Percentiles rank a stretch among this genome's conserved stretches.
Conservation (phyloP, 2,888 invertebrate species). For the Ptilodon capucinus region DNA sequence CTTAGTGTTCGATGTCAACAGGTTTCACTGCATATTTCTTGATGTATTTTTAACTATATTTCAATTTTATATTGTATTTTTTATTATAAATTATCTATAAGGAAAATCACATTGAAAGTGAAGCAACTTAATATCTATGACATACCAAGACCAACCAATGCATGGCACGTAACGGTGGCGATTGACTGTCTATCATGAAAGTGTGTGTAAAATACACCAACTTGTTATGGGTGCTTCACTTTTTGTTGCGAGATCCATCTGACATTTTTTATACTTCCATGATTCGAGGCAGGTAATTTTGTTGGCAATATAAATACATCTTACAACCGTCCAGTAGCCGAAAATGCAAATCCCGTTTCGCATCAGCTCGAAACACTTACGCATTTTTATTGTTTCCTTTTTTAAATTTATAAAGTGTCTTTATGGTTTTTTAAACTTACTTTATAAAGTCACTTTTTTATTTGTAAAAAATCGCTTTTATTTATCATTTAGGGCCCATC, state of each 20-base stretch:
- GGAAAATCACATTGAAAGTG: too few species aligned
- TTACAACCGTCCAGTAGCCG: slow-evolving; percentile 35
- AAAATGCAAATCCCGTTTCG: slow-evolving; percentile 45
- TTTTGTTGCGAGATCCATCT: too few species aligned
- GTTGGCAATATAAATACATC: background rate
- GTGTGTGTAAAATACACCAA: too few species aligned
- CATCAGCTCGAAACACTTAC: slow-evolving; percentile 35
- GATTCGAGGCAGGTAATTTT: background rate
- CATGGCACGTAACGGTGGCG: too few species aligned
- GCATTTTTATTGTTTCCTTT: slow-evolving; percentile 44
- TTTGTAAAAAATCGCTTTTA: slow-evolving; percentile 26
- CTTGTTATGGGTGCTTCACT: too few species aligned
- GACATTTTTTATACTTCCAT: too few species aligned
- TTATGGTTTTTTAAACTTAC: slow-evolving; percentile 22
- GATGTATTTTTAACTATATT: background rate
- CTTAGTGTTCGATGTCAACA: slow-evolving; percentile 25
- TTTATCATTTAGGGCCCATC: slow-evolving; percentile 31
- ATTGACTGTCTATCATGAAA: too few species aligned
- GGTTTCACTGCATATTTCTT: slow-evolving; percentile 14
- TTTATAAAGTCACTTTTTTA: slow-evolving; percentile 21
- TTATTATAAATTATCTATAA: too few species aligned
- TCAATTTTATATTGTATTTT: too few species aligned
- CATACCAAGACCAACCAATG: too few species aligned
- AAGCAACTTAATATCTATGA: too few species aligned
- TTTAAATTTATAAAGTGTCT: slow-evolving; percentile 29